Base-by-base conservation (phyloP, 2,888 invertebrate genomes). In the Ornithoptera priamus region DNA sequence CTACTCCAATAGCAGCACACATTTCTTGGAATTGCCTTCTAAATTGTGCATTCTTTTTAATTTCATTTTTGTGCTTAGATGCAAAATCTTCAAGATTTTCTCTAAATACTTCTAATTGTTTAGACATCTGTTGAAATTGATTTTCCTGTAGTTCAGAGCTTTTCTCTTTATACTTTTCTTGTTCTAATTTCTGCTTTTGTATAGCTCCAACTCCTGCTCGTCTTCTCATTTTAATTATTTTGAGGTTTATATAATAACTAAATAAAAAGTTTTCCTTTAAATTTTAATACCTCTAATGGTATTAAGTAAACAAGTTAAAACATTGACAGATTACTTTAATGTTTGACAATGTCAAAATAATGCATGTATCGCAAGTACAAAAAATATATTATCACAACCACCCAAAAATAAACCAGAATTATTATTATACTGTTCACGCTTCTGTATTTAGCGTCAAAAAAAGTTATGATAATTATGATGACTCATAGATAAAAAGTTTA, bases 1-100 rank as follows among this genome's bases (percentile, higher is more conserved):
- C 99, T 0, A 99, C 99, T 0, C 99, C 99, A 73, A 99, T 99
- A 1, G 98, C 97, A 0, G 99, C 97, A 89, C 99, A 99, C 99
- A 99, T 99, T 88, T 99, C 98, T 81, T 99, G 99, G 85, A 99
- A 99, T 87, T 99, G 99, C 67, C 96, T 94, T 53, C 99, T 94
- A 82, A 99, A 99, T 78, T 97, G 96, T 0, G 99, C 95, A 85
- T 99, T 97, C 85, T 98, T 98, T 75, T 96, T 96, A 61, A 99
- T 99, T 82, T 99, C 99, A 76, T 94, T 96, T 81, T 98, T 97
- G 84, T 99, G 99, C 77, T 99, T 98, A 5, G 96, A 93, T 0
- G 99, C 99, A 85, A 99, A 99, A 77, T 98, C 97, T 86, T 99
- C 99, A 57, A 99, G 90, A 84, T 99, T 98, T 46, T 94, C 94